Evolutionary conservation across 1,140 invertebrate species (phyloP), one percentile per base, ranked within the genome.

Genomic region (Bombus haemorrhoidalis): DNA sequence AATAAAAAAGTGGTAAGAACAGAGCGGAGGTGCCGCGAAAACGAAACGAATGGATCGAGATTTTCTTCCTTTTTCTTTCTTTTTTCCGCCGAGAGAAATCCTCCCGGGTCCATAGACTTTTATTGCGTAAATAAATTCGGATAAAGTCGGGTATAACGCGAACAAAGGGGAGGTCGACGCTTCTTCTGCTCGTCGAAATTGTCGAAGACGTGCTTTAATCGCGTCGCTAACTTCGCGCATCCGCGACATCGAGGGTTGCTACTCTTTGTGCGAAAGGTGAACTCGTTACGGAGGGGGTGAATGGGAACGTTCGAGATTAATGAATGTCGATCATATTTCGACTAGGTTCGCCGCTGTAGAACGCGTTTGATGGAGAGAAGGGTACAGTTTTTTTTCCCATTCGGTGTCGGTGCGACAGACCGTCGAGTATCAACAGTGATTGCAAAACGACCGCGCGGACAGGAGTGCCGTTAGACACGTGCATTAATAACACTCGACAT

Each of bases 1-100:
- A 53, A 57, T 53, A 64, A 83, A 74, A 73, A 79, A 90, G 88
- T 85, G 89, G 86, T 82, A 89, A 87, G 79, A 81, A 89, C 73
- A 59, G 69, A 28, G 2, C 10, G 43, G 71, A 57, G 53, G 28
- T 47, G 39, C 22, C 57, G 41, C 53, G 34, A 64, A 66, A 72
- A 87, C 81, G 83, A 78, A 81, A 74, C 78, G 78, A 81, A 74
- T 66, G 83, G 69, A 72, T 66, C 69, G 71, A 41, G 59, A 68
- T 73, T 62, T 85, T 68, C 43, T 25, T 4, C 8, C 32, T n/a
- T 43, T 43, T 43, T 72, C 39, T 32, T 25, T 8, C 22, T 22
- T 41, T 41, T 72, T n/a, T 13, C 34, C 32, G 15, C 8, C 13
- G 32, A 39, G 28, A 18, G 22, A 5, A 25, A 10, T 37, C 64